Base-by-base conservation (phyloP, 2,888 invertebrate species). In the Chrysodeixis includens region DNA sequence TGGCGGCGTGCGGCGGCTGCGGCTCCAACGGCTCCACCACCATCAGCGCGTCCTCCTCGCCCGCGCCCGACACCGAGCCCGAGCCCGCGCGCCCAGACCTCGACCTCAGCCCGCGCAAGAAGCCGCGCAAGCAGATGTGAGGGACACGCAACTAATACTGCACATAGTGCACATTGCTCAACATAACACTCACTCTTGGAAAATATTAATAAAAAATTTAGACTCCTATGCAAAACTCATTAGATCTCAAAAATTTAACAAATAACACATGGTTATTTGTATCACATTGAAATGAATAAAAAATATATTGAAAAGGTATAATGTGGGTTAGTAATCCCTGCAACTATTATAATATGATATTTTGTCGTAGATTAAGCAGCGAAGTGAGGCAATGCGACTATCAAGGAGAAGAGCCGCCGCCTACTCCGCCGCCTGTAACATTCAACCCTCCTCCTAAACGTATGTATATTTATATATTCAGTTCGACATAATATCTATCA, bases 71-170 rank as follows among this genome's bases (percentile, higher is more conserved):
- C 30, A 96, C 96, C 77, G 86, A 91, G 60, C 92, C 85, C 9
- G 91, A 88, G 18, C 85, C 86, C 16, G 85, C 86, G 4, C 79
- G 75, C 0, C 56, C 52, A 0, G 87, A 84, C 49, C 82, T 88
- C 20, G 91, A 92, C 64, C 82, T 88, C 56, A 96, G 97, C 7
- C 98, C 99, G 0, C 95, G 99, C 66, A 99, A 99, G 91, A 99
- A 99, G 86, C 98, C 99, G 0, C 95, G 99, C 68, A 98, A 99
- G 87, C 99, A 97, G 92, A 95, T 98, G 98, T 98, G 93, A 96
- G 97, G 14, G 0, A 9, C 16, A 8, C 7, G 3, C 6, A 16
- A 44, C 46, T 8, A 9, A 18, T 46, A 46, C 46, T 4, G 1
- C 16, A 16, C 35, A n/a, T n/a, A n/a, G n/a, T n/a, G n/a, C n/a